phyloP scores from a whole-genome alignment of 2,113 vertebrate genomes.

The Crotophaga sulcirostris region DNA sequence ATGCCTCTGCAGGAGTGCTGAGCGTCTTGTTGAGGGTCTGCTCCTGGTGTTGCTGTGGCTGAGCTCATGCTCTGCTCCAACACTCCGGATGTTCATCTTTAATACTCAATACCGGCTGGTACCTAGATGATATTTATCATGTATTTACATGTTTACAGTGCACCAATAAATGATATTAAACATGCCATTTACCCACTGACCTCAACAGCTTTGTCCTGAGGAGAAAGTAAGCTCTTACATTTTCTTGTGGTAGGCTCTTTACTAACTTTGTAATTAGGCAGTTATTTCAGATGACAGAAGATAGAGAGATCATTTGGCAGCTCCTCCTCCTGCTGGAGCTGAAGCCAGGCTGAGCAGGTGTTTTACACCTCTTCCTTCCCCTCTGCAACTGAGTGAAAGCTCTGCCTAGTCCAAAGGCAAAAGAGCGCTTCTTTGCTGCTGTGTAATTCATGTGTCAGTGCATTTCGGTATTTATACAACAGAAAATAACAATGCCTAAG shows the following conservation, averaged over 20 bases:
- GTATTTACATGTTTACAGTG: not conserved
- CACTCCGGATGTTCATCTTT: not conserved
- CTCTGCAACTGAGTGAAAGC: not conserved
- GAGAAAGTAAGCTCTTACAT: not conserved
- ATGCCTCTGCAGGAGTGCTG: not conserved
- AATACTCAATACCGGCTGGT: not conserved
- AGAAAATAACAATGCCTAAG: not conserved
- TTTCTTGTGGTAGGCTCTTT: not conserved
- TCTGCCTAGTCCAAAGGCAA: not conserved
- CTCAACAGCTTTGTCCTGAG: not conserved
- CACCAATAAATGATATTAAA: not conserved
- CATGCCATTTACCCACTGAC: not conserved
- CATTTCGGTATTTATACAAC: not conserved
- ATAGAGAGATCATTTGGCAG: not conserved
- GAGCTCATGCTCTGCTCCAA: not conserved
- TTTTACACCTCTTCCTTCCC: not conserved
- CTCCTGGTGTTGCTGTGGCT: not conserved
- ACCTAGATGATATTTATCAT: not conserved
- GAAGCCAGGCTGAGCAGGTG: not conserved
- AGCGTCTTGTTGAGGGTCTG: not conserved
- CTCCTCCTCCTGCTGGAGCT: not conserved
- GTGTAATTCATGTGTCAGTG: not conserved
- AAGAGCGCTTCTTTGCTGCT: not conserved
- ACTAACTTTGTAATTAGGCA: not conserved
- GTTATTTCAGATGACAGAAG: not conserved